Evolutionary conservation across 1,140 invertebrate species (phyloP).

Genomic region (Drosophila bocqueti): DNA sequence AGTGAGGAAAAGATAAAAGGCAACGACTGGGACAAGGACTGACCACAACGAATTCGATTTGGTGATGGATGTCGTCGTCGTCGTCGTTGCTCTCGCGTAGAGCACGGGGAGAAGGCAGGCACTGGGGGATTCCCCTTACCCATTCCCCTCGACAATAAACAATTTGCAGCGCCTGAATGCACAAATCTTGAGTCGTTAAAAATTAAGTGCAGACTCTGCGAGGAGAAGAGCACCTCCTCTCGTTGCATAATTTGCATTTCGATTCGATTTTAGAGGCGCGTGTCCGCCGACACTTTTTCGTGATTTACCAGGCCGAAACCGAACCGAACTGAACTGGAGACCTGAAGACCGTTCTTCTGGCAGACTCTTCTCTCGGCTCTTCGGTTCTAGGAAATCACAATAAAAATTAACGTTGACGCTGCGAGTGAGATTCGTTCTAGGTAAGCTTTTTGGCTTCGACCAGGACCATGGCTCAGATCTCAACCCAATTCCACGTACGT

Average conservation of each 20-base stretch:
- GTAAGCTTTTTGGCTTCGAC: conserved; percentile 59
- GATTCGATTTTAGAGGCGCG: conserved; percentile 83
- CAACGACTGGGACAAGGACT: conserved; percentile 35
- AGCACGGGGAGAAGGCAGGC: conserved; percentile 22
- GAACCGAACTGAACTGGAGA: conserved; percentile 8
- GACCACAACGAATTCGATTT: conserved; percentile 77
- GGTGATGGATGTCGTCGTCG: conserved; percentile 49
- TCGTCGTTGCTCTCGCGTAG: conserved; percentile 15
- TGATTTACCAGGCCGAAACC: conserved; percentile 68
- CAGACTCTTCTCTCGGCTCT: background rate
- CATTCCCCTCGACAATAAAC: conserved; percentile 66
- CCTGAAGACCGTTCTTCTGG: conserved; percentile 10
- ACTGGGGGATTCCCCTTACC: conserved; percentile 21
- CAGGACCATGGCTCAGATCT: conserved; percentile 8
- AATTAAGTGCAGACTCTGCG: conserved; percentile 65
- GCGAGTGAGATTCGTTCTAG: conserved; percentile 71
- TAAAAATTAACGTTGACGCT: conserved; percentile 80
- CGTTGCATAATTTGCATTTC: conserved; percentile 83
- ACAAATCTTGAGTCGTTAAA: conserved; percentile 80
- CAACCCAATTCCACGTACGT: conserved; percentile 82
- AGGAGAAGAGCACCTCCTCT: background rate
- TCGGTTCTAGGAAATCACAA: conserved; percentile 82
- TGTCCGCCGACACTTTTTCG: conserved; percentile 84
- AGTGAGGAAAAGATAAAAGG: conserved; percentile 24
- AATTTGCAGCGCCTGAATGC: conserved; percentile 82